Evolutionary conservation across 1,140 invertebrate species (phyloP).

Genomic region (Kradibia gibbosae): DNA sequence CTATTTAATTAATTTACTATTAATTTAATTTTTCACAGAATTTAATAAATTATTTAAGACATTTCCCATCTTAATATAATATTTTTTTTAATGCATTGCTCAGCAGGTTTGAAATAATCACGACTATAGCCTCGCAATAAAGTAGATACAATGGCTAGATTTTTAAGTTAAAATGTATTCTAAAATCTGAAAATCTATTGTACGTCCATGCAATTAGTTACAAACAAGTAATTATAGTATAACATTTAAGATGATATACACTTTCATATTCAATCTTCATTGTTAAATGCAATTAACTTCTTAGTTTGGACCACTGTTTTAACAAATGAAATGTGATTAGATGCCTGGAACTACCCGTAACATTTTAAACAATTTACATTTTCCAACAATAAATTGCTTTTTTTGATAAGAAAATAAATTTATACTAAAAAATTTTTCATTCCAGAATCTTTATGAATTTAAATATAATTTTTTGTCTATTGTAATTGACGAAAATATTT

Average conservation of each 20-base stretch:
- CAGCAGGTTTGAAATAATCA: no score
- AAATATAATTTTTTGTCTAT: neutral
- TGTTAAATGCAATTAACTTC: neutral
- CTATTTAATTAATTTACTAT: no score
- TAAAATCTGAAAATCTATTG: no score
- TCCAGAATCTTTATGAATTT: neutral
- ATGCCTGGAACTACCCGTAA: neutral
- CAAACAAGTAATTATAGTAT: neutral
- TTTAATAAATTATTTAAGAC: no score
- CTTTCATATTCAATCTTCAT: neutral
- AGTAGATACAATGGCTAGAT: no score
- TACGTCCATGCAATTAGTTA: no score
- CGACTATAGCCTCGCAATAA: no score
- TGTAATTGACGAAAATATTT: no score
- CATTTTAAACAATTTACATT: conserved; percentile 2
- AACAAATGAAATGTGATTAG: conserved; percentile 9
- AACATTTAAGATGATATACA: neutral
- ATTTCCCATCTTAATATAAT: no score
- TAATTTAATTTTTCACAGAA: no score
- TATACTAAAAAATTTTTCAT: neutral
- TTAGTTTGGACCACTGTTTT: conserved; percentile 2
- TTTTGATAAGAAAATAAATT: conserved; percentile 12
- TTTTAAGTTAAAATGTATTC: no score
- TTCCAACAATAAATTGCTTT: conserved; percentile 14
- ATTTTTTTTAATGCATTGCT: no score